Base-by-base conservation (phyloP, 2,888 invertebrate species). In the Bombylius major region DNA sequence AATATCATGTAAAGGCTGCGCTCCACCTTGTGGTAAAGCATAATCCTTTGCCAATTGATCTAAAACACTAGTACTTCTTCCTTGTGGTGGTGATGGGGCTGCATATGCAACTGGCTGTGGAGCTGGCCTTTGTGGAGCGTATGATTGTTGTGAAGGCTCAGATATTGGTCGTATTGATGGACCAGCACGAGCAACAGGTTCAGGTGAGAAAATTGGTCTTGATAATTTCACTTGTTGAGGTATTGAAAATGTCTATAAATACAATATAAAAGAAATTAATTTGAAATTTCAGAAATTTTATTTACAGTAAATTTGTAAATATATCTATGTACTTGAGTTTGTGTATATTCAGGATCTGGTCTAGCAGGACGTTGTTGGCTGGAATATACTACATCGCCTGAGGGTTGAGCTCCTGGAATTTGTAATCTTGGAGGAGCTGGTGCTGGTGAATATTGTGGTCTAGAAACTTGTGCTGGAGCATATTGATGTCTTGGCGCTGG, bases 11-110 rank as follows among this genome's bases (percentile, higher is more conserved):
- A 87, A 76, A 0, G 89, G 82, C 45, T 81, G 77, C 0, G 86
- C 78, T 9, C 82, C 78, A 34, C 82, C 82, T 62, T 82, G 78
- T 0, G 89, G 90, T 51, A 90, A 72, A 12, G 87, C 83, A 67
- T 86, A 90, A 65, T 90, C 89, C 67, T 86, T 84, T 52, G 89
- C 82, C 53, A 90, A 79, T 67, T 89, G 86, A 68, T 90, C 90
- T 50, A 90, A 76, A 71, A 89, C 77, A 34, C 83, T 81, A 23
- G 74, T 69, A 11, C 72, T 67, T 36, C 71, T 65, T 33, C 70
- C 66, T 59, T 66, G 66, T 32, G 62, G 52, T 50, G 47, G 52
- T 50, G 50, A 53, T 51, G 54, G 58, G 13, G 55, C 44, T 11
- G 54, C 45, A 55, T 56, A 59, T 45, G 53, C 34, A 44, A 53